Evolutionary conservation across 2,797 vertebrate genomes (phyloP).

Genomic region (Halcyon smyrnensis): DNA sequence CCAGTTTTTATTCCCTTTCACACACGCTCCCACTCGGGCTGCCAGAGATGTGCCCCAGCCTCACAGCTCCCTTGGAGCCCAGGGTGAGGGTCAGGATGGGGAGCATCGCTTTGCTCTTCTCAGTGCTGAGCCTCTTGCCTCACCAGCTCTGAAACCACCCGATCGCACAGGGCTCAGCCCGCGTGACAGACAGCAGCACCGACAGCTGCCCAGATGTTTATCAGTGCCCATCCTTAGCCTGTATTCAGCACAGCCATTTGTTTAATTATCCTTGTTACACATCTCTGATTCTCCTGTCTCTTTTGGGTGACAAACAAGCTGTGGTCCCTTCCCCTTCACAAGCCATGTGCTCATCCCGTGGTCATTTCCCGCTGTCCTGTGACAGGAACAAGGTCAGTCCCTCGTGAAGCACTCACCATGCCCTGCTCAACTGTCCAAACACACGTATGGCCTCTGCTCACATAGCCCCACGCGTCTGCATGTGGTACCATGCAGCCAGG

Average conservation of each 20-base stretch:
- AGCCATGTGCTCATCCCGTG: background rate
- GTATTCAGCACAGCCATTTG: background rate
- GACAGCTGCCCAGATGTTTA: background rate
- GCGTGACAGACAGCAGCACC: too few relatives aligned
- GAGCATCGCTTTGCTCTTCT: rapidly evolving
- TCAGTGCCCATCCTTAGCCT: background rate
- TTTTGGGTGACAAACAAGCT: background rate
- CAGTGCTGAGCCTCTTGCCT: background rate
- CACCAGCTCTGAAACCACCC: background rate
- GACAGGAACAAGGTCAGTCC: background rate
- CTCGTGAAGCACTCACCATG: background rate
- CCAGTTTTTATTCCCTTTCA: background rate
- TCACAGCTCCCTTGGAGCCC: background rate
- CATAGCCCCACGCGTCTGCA: rapidly evolving
- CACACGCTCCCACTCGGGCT: background rate
- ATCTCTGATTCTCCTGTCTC: background rate
- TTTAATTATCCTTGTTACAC: background rate
- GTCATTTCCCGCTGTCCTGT: background rate
- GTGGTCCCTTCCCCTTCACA: background rate
- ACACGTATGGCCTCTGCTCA: rapidly evolving
- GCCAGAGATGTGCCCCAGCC: background rate
- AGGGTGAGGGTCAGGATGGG: rapidly evolving
- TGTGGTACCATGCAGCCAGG: rapidly evolving
- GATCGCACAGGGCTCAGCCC: background rate
- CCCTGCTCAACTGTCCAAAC: background rate